These are phyloP conservation scores for Bos indicus DNA, from an alignment of 2,113 vertebrate genomes.

Conservation along the genomic window DNA sequence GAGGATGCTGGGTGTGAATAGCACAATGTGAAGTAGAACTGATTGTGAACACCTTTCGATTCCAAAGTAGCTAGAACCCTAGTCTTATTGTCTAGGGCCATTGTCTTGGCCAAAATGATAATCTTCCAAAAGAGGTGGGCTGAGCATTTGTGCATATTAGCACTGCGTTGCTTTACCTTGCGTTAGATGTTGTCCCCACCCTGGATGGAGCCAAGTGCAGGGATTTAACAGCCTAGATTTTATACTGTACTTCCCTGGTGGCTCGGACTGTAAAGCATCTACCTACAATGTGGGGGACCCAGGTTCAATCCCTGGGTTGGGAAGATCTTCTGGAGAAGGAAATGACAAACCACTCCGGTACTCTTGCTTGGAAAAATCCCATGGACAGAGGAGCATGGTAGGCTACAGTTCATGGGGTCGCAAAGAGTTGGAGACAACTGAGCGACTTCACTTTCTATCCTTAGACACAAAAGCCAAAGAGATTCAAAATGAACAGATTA, in stretches of 20 bases:
- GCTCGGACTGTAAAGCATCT: rapidly evolving
- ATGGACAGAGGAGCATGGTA: neutral
- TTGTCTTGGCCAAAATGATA: neutral
- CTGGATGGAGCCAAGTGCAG: neutral
- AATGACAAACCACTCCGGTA: neutral
- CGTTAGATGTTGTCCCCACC: neutral
- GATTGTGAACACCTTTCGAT: neutral
- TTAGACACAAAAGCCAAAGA: neutral
- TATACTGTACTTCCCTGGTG: neutral
- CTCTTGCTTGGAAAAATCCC: neutral
- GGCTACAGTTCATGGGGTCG: neutral
- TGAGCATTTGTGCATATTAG: neutral
- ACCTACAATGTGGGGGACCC: neutral
- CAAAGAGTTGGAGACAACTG: neutral
- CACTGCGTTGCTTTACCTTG: neutral
- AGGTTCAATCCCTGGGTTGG: neutral
- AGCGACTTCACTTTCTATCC: neutral
- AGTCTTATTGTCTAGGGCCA: neutral
- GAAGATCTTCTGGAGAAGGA: neutral
- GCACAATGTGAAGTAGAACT: neutral
- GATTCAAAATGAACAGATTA: slow-evolving; percentile 30
- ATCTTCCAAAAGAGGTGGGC: neutral
- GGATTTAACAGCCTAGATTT: neutral
- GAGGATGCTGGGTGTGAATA: neutral
- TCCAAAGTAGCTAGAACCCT: neutral